Evolutionary conservation across 2,888 invertebrate species (phyloP), one percentile per base, ranked within the genome.

Genomic region (Papilio elwesi): DNA sequence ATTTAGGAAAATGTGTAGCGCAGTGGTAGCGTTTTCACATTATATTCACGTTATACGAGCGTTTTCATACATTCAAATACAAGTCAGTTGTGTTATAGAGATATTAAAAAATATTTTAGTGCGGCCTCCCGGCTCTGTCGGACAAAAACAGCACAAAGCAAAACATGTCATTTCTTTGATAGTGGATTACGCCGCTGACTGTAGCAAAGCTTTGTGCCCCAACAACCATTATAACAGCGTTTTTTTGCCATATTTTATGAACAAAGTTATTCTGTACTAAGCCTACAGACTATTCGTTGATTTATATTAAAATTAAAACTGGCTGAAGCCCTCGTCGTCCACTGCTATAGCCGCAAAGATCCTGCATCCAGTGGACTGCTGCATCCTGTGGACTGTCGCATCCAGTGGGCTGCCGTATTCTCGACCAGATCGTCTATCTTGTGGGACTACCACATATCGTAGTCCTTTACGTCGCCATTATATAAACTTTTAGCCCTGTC

Each of bases 121-220:
- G 49, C 10, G 15, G 64, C 65, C 57, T 59, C 48, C 57, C 49
- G 53, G 65, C 55, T 15, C 38, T 36, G 68, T 64, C 64, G 11
- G 49, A 68, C 64, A 73, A 73, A 73, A 72, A 68, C 64, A 57
- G 8, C 63, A 68, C 72, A 68, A 68, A 73, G 68, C 68, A 68
- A 68, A 73, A 68, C 64, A 64, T 68, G 72, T 68, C 72, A 68
- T 43, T 73, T 64, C 72, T 73, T 68, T 73, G 72, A 73, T 68
- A 68, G 55, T 13, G 72, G 72, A 73, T 73, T 68, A 73, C 43
- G 59, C 52, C 68, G 63, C 55, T 53, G 43, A 68, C 64, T 68
- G 68, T 26, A 26, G 26, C 63, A 68, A 72, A 68, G 72, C 72
- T 72, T 73, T 68, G 48, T 73, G 72, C 36, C 55, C 16, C 57